phyloP scores from a whole-genome alignment of 2,797 vertebrate species.

The Phoebastria nigripes region DNA sequence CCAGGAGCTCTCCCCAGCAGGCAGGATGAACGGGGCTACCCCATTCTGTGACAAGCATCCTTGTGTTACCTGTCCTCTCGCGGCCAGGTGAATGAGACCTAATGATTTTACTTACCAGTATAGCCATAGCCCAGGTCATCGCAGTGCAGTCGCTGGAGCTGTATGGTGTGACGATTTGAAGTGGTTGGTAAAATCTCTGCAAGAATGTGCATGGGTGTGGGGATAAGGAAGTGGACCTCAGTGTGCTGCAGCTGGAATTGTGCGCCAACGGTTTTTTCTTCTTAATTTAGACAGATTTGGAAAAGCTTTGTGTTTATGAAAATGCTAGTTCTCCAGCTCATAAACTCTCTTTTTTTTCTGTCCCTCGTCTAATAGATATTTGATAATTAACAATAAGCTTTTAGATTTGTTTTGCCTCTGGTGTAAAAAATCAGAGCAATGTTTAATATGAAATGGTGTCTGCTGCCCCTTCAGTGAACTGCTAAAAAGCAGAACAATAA shows the following conservation, averaged over 20 bases:
- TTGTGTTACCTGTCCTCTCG: neutral
- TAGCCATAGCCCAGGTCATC: neutral
- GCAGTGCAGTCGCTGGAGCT: fast-evolving
- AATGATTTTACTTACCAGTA: neutral
- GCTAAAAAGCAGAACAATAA: slow-evolving; percentile 22
- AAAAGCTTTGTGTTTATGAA: neutral
- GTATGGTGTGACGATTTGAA: neutral
- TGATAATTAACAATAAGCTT: neutral
- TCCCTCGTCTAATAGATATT: neutral
- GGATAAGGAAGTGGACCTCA: neutral
- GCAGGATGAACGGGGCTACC: neutral
- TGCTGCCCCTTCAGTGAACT: slow-evolving; percentile 20
- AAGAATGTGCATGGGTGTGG: neutral
- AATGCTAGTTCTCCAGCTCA: neutral
- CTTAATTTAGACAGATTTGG: neutral
- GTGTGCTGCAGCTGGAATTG: neutral
- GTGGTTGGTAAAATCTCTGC: neutral
- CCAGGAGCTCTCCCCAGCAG: neutral
- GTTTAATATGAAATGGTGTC: neutral
- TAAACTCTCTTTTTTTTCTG: neutral
- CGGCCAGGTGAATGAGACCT: neutral
- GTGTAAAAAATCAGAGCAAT: neutral
- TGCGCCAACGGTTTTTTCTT: fast-evolving
- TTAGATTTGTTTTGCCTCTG: neutral
- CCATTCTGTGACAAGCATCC: fast-evolving